Evolutionary conservation across 2,797 vertebrate species (phyloP).

Genomic region (Aldrovandia affinis): DNA sequence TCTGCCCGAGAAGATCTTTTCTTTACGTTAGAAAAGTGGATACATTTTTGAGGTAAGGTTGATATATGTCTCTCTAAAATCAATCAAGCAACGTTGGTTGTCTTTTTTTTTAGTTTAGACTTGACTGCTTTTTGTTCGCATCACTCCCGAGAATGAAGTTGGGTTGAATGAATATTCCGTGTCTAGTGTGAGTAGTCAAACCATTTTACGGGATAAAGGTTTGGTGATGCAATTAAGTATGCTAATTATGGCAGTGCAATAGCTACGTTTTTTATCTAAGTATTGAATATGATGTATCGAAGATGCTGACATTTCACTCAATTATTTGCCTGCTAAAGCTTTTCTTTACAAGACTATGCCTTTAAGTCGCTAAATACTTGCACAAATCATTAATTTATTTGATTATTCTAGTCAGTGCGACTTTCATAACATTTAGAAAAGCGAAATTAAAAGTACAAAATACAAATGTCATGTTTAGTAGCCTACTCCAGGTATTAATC

Average conservation of each 20-base stretch:
- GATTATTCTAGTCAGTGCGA: not conserved
- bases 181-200: not conserved
- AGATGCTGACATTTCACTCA: not conserved
- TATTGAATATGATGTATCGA: not conserved
- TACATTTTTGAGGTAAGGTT: slow-evolving; percentile 1
- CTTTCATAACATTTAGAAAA: not conserved
- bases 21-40: not conserved
- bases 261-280: not conserved
- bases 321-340: not conserved
- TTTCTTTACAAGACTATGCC: not conserved
- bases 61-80: not conserved
- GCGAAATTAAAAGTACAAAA: not conserved
- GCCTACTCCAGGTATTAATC: not conserved
- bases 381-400: not conserved
- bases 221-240: not conserved
- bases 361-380: not conserved
- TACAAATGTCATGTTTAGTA: not conserved
- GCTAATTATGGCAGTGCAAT: not conserved
- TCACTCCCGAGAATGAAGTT: not conserved
- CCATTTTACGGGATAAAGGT: not conserved
- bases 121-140: not conserved
- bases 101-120: not conserved
- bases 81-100: not conserved
- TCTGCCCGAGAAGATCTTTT: not conserved
- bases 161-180: not conserved